Evolutionary conservation across 2,113 vertebrate species (phyloP), one percentile per base, ranked within the genome.

Genomic region (Periophthalmus modestus): DNA sequence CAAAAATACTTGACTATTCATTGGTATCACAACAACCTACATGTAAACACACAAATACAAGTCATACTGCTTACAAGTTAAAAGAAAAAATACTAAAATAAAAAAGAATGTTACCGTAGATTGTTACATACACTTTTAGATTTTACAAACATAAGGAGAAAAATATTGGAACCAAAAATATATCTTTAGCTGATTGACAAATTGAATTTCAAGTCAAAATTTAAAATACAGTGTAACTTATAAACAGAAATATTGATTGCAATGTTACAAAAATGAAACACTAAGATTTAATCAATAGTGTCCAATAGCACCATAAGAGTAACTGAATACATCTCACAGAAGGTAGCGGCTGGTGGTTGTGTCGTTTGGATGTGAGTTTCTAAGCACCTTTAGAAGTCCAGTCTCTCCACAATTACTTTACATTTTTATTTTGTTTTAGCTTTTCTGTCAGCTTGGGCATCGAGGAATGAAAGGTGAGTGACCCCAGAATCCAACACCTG

Each of bases 281-380:
- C 7, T 10, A 57, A 18, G 65, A 23, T 80, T 89, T 71, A 69
- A 77, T 75, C 69, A 78, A 62, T 65, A 75, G 36, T 23, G 74
- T 72, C 72, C 70, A 34, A 81, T 81, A 92, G 91, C 92, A 91
- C 90, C 85, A 13, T 74, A 89, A 36, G 7, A 65, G 62, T 65
- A 65, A 65, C 62, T 15, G 28, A 63, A 10, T 3, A 36, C 18
- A 0, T 65, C 9, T 43, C 34, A 65, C n/a, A 7, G 28, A 63
- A 63, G 61, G 62, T 13, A n/a, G 62, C 34, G 9, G 62, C 34
- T n/a, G 62, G 19, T 11, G 34, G 62, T 1, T 43, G 62, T 87
- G 85, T 91, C 84, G 74, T 83, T 75, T 67, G 83, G 79, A 71
- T 77, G 77, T 36, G 81, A 75, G 80, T 85, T 50, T 69, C 28